phyloP scores from a whole-genome alignment of 2,797 vertebrate genomes.

The Myripristis jacobus region DNA sequence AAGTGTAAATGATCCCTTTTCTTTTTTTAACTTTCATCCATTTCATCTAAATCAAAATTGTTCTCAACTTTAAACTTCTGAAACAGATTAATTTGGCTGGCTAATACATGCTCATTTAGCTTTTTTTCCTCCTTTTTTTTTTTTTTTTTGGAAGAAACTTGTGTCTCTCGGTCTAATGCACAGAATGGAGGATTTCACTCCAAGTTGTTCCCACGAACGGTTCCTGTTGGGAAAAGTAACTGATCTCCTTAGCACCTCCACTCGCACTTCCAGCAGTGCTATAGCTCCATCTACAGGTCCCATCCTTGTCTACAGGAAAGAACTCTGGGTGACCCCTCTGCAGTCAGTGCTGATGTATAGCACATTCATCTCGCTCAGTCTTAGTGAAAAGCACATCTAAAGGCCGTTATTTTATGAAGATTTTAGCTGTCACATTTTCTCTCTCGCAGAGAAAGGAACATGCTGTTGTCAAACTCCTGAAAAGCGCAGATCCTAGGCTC shows the following conservation, averaged over 20 bases:
- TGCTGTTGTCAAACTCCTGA: slow-evolving; percentile 82
- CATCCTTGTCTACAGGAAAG: slow-evolving; percentile 68
- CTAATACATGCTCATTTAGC: slow-evolving; percentile 70
- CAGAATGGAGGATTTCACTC: slow-evolving; percentile 77
- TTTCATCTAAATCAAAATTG: slow-evolving; percentile 76
- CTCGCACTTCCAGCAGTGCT: slow-evolving; percentile 74
- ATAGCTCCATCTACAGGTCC: slow-evolving; percentile 86
- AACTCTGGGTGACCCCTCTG: slow-evolving; percentile 87
- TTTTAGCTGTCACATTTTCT: slow-evolving; percentile 82
- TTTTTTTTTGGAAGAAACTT: slow-evolving; percentile 50
- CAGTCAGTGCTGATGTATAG: slow-evolving; percentile 84
- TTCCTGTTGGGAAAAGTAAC: slow-evolving; percentile 71
- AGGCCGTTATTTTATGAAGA: slow-evolving; percentile 83
- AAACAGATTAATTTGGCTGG: slow-evolving; percentile 74
- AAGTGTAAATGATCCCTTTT: slow-evolving; percentile 82
- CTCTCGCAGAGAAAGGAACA: slow-evolving; percentile 68
- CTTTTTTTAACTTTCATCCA: slow-evolving; percentile 65
- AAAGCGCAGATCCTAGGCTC: slow-evolving; percentile 80
- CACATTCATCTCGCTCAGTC: slow-evolving; percentile 82
- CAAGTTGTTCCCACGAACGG: slow-evolving; percentile 76
- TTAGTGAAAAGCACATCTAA: slow-evolving; percentile 82
- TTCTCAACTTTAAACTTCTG: slow-evolving; percentile 74
- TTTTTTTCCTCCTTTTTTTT: slow-evolving; percentile 38
- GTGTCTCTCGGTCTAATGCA: slow-evolving; percentile 63
- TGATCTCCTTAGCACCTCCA: slow-evolving; percentile 49